phyloP scores from a whole-genome alignment of 1,140 invertebrate species.

The Anadara kagoshimensis region DNA sequence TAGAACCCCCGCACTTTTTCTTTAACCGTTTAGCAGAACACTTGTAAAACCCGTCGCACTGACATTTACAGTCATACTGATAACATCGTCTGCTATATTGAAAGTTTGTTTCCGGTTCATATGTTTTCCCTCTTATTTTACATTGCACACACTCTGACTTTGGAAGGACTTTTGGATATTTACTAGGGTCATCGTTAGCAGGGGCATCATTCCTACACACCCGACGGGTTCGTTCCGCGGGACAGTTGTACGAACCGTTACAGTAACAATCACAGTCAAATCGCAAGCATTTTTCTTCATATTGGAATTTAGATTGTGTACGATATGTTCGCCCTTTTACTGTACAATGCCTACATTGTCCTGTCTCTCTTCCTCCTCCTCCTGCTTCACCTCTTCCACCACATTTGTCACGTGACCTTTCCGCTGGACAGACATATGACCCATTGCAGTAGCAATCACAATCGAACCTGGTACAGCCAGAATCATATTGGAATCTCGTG shows the following conservation, averaged over 20 bases:
- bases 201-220: slow-evolving; percentile 14
- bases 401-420: slow-evolving; percentile 45
- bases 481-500: slow-evolving; percentile 28
- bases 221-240: slow-evolving; percentile 5
- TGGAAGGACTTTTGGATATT: no score
- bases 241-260: slow-evolving; percentile 21
- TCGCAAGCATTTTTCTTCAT: slow-evolving; percentile 9
- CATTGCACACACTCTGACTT: no score
- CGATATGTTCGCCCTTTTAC: slow-evolving; percentile 4
- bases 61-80: slow-evolving; percentile 53
- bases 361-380: not conserved
- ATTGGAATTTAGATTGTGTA: slow-evolving; percentile 7
- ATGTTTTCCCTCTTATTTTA: slow-evolving; percentile 1
- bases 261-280: slow-evolving; percentile 30
- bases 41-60: slow-evolving; percentile 49
- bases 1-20: slow-evolving; percentile 40
- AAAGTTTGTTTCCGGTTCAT: slow-evolving; percentile 41
- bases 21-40: slow-evolving; percentile 48
- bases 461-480: slow-evolving; percentile 28
- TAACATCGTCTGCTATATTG: slow-evolving; percentile 45
- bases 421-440: slow-evolving; percentile 38
- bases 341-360: slow-evolving; percentile 5
- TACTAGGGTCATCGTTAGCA: not conserved
- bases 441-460: slow-evolving; percentile 42
- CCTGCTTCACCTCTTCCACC: not conserved